phyloP scores from a whole-genome alignment of 2,888 invertebrate species.

The Gymnoscelis rufifasciata region DNA sequence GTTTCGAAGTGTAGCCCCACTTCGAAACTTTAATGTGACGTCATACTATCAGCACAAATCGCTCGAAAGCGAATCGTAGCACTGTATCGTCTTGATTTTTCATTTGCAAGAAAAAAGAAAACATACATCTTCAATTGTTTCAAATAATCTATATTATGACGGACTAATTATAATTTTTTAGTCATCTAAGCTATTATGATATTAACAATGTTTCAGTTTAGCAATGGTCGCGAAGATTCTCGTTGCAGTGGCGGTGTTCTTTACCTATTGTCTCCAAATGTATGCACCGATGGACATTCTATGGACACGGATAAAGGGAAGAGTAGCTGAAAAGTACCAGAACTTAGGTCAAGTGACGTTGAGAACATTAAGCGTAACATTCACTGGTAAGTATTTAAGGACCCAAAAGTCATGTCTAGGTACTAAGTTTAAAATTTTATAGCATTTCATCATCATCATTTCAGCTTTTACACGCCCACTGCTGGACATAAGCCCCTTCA shows the following conservation, averaged over 20 bases:
- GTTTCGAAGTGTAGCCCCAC: no score
- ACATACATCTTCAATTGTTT: no score
- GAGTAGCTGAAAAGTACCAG: conserved; percentile 57
- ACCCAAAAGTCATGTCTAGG: no score
- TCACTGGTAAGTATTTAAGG: conserved; percentile 67
- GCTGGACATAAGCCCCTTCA: no score
- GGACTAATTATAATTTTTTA: no score
- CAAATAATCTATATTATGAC: no score
- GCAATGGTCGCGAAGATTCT: conserved; percentile 88
- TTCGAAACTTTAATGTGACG: no score
- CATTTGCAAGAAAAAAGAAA: no score
- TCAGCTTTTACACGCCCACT: not conserved
- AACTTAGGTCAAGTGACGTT: conserved; percentile 71
- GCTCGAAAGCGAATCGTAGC: no score
- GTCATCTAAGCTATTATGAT: not conserved
- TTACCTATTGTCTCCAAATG: conserved; percentile 96
- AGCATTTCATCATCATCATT: not conserved
- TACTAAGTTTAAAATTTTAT: no score
- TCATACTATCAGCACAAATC: no score
- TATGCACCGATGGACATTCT: conserved; percentile 96
- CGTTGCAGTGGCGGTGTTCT: conserved; percentile 92
- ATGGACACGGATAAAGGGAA: conserved; percentile 83
- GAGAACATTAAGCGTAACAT: conserved; percentile 66
- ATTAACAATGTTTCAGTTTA: conserved; percentile 65
- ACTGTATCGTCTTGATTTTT: no score